phyloP scores from a whole-genome alignment of 2,797 vertebrate genomes.

The Odontamblyopus lacepedii region DNA sequence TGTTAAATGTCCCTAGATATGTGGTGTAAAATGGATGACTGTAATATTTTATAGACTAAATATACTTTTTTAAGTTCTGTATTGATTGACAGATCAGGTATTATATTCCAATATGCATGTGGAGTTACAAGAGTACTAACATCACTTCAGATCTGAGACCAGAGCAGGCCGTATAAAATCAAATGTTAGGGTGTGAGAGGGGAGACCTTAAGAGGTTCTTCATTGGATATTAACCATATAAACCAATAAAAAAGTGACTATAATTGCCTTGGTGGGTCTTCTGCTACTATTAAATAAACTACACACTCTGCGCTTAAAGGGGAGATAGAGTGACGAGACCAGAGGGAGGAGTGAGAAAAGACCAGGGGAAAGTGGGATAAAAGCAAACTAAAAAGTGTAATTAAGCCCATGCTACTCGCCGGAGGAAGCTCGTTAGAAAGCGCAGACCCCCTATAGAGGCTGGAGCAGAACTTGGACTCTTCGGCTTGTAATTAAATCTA shows the following conservation, averaged over 20 bases:
- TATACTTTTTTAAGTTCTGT: too few species aligned
- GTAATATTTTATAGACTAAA: too few species aligned
- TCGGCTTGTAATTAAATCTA: constrained; percentile 84
- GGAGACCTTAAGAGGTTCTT: neutral
- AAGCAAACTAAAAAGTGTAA: constrained; percentile 80
- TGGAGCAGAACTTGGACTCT: constrained; percentile 80
- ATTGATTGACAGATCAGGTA: neutral
- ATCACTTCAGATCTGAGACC: neutral
- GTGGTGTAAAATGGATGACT: neutral
- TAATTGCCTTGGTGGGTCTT: constrained; percentile 16
- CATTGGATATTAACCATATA: constrained; percentile 2
- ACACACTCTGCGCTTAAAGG: constrained; percentile 35
- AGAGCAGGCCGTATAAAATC: neutral
- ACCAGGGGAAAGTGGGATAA: constrained; percentile 66
- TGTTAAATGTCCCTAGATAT: too few species aligned
- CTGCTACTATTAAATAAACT: constrained; percentile 39
- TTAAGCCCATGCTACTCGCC: constrained; percentile 78
- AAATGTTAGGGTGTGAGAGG: neutral
- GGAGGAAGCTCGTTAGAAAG: constrained; percentile 79
- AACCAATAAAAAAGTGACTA: constrained; percentile 19
- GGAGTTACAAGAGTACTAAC: neutral
- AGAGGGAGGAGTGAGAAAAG: constrained; percentile 51
- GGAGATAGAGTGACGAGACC: constrained; percentile 43
- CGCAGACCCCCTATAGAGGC: constrained; percentile 74
- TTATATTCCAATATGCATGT: neutral